phyloP scores from a whole-genome alignment of 1,140 invertebrate species.

The Ostrea edulis region DNA sequence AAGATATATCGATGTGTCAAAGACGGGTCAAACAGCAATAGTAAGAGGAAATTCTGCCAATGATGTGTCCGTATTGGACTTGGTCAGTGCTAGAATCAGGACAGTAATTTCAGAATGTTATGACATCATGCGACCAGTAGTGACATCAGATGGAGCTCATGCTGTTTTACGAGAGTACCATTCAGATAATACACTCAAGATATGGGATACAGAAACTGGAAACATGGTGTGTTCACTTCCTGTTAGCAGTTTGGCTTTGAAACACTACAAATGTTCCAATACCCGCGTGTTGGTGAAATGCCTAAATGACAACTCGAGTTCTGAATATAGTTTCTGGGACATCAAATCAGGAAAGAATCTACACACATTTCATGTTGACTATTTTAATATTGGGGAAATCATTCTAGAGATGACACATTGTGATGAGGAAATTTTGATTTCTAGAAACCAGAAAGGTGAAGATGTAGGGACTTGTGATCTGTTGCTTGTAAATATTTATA shows the following conservation, averaged over 20 bases:
- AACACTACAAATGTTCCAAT: constrained; percentile 46
- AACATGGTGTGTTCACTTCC: constrained; percentile 40
- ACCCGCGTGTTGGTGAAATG: constrained; percentile 45
- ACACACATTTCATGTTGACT: constrained; percentile 41
- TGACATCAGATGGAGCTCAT: constrained; percentile 61
- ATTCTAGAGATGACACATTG: constrained; percentile 48
- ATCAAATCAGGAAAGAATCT: constrained; percentile 54
- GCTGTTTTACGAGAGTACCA: constrained; percentile 61
- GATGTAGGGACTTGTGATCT: constrained; percentile 51
- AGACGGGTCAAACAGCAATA: constrained; percentile 50
- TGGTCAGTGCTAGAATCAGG: constrained; percentile 50
- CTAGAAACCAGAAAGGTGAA: constrained; percentile 16
- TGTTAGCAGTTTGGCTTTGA: constrained; percentile 58
- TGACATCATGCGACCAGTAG: constrained; percentile 56
- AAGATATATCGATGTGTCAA: constrained; percentile 54
- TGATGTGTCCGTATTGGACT: constrained; percentile 61
- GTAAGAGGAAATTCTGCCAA: constrained; percentile 54
- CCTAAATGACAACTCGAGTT: neutral
- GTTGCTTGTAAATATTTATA: constrained; percentile 53
- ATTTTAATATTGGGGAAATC: constrained; percentile 54
- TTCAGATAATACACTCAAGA: constrained; percentile 53
- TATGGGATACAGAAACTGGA: constrained; percentile 59
- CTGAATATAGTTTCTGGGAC: constrained; percentile 41
- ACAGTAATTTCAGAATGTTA: constrained; percentile 50
- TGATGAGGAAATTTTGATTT: constrained; percentile 45